Evolutionary conservation across 2,888 invertebrate genomes (phyloP).

Genomic region (Mythimna loreyi): DNA sequence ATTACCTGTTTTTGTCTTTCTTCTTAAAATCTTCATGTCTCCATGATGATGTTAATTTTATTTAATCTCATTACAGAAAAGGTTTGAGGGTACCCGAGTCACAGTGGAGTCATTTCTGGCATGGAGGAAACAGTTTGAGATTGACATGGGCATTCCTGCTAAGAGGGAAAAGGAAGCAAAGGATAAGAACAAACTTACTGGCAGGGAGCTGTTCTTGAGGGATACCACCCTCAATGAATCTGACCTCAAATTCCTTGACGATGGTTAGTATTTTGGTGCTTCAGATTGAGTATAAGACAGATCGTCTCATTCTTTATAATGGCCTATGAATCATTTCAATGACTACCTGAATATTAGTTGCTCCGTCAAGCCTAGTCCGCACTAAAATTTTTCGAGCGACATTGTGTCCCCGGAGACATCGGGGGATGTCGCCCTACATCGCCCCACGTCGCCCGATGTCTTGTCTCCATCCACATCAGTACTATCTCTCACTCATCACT

Average conservation of each 20-base stretch:
- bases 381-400: too few relatives aligned
- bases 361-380: neutral
- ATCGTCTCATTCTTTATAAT: neutral
- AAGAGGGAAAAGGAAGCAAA: conserved; percentile 93
- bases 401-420: too few relatives aligned
- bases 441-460: too few relatives aligned
- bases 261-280: conserved; percentile 89
- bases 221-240: conserved; percentile 98
- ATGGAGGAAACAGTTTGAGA: conserved; percentile 98
- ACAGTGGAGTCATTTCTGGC: conserved; percentile 98
- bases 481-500: too few relatives aligned
- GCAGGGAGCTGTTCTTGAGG: conserved; percentile 97
- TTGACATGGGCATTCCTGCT: conserved; percentile 95
- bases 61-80: conserved; percentile 91
- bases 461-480: too few relatives aligned
- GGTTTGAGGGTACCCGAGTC: conserved; percentile 98
- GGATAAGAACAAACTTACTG: conserved; percentile 96
- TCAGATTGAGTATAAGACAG: neutral
- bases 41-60: neutral
- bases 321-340: neutral
- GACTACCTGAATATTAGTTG: neutral
- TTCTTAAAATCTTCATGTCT: neutral
- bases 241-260: conserved; percentile 98
- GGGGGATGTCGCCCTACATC: too few relatives aligned
- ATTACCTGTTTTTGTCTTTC: neutral